Evolutionary conservation across 2,113 vertebrate species (phyloP), one percentile per base, ranked within the genome.

Genomic region (Carlito syrichta): DNA sequence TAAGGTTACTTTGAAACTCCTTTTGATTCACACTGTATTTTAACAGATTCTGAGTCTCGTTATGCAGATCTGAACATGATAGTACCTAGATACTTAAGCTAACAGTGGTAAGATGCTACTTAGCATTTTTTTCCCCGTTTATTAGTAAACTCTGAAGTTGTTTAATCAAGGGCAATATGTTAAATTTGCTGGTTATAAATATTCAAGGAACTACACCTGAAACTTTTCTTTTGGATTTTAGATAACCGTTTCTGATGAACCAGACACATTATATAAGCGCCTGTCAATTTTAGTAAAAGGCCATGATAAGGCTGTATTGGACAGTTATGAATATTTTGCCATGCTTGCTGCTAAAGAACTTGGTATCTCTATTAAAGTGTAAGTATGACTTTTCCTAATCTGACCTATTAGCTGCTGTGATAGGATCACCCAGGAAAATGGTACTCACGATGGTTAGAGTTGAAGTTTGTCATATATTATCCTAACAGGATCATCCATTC

Each of bases 321-420:
- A 99, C 98, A 99, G 99, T 97, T 99, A 99, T 13, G 99, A 99
- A 93, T 99, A 99, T 94, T 99, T 99, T 83, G 99, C 99, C 4
- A 99, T 99, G 40, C 98, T 99, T 98, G 99, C 99, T 81, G 99
- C 99, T 40, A 98, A 99, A 94, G 99, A 99, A 97, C 99, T 99
- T 91, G 99, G 99, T 63, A 98, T 99, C 89, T 98, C 96, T 78
- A 35, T 99, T 96, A 98, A 98, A 96, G 98, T 99, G 99, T 99
- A 98, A 99, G 99, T 99, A 91, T 96, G 8, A 68, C 86, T 35
- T 96, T 50, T 96, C 38, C 43, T 89, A 3, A 68, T n/a, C 35
- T 79, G 79, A 78, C 54, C 8, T 32, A 4, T n/a, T 88, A 19
- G 48, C 38, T 50, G 68, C 43, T 77, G 0, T 84, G 45, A 38